Conservation (phyloP, 2,888 invertebrate species). For the Zygogramma bicolorata region DNA sequence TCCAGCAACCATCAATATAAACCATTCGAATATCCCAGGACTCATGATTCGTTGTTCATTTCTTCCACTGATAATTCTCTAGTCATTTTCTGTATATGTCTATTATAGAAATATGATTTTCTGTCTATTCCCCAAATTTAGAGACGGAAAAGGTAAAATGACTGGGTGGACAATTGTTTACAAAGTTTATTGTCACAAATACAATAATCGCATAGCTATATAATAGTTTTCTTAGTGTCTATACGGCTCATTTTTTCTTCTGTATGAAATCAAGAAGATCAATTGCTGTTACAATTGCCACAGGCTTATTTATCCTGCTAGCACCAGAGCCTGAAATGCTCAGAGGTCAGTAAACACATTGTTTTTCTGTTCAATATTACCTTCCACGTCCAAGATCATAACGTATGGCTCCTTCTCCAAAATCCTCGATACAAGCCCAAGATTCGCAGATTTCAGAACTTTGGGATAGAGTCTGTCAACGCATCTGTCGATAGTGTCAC, state of each 20-base stretch:
- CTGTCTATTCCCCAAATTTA: no score
- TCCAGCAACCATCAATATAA: no score
- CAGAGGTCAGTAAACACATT: not conserved
- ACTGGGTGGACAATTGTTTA: no score
- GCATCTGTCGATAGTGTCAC: constrained; percentile 75
- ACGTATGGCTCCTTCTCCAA: constrained; percentile 85
- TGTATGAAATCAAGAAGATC: constrained; percentile 54
- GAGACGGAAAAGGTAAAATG: no score
- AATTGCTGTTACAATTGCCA: constrained; percentile 55
- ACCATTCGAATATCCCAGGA: no score
- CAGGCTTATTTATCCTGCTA: constrained; percentile 49
- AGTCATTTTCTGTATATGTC: no score
- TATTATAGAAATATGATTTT: no score
- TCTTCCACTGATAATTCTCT: no score
- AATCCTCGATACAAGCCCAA: constrained; percentile 83
- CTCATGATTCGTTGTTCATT: no score
- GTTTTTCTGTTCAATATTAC: constrained; percentile 20
- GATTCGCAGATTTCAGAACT: constrained; percentile 73
- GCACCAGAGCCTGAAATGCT: constrained; percentile 38
- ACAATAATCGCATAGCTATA: no score
- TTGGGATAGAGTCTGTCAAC: constrained; percentile 81
- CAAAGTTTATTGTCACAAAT: no score
- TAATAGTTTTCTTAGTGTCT: no score
- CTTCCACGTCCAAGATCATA: constrained; percentile 71
- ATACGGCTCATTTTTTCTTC: constrained; percentile 9